Evolutionary conservation across 2,797 vertebrate species (phyloP).

Genomic region (Lemur catta): DNA sequence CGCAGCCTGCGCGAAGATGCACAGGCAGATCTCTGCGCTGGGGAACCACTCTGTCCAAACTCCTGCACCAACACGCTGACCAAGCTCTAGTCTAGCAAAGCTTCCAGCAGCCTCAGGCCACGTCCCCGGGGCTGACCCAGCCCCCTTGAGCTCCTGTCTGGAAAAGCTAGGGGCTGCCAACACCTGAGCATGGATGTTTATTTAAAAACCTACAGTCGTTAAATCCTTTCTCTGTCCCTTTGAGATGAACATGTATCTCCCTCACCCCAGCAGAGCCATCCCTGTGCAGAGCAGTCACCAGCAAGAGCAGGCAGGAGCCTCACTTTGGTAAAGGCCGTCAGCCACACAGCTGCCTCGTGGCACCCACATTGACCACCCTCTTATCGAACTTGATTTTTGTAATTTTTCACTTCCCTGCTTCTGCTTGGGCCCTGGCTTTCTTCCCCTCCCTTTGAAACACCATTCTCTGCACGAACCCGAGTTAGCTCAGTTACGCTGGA

Average conservation of each 20-base stretch:
- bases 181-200: background rate
- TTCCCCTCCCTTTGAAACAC: too few relatives aligned
- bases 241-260: fast-evolving
- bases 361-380: fast-evolving
- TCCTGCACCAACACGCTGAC: background rate
- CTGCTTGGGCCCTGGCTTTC: background rate
- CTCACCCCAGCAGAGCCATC: background rate
- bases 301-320: background rate
- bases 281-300: too few relatives aligned
- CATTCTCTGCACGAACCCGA: fast-evolving
- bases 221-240: background rate
- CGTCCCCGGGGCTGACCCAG: background rate
- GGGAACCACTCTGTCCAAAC: background rate
- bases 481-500: background rate
- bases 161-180: background rate
- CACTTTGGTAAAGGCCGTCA: too few relatives aligned
- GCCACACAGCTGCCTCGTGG: background rate
- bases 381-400: too few relatives aligned
- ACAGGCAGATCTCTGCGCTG: background rate
- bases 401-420: background rate
- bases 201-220: background rate
- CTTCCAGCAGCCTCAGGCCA: background rate
- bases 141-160: background rate
- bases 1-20: background rate
- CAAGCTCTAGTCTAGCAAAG: too few relatives aligned